Conservation (phyloP, 2,797 vertebrate genomes). For the Sciaenops ocellatus region DNA sequence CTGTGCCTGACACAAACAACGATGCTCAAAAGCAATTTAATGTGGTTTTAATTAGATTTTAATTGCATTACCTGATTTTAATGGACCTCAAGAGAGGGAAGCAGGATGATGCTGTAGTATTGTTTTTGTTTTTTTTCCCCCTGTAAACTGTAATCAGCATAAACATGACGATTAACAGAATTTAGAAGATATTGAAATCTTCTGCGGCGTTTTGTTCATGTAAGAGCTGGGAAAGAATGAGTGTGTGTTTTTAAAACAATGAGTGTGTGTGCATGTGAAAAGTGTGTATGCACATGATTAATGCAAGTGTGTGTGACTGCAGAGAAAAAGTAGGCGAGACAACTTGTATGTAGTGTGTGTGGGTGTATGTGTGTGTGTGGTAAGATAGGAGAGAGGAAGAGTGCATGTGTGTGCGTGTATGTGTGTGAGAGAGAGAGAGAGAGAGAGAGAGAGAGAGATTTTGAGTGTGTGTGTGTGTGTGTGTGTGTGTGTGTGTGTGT, state of each 20-base stretch:
- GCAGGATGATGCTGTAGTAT: constrained; percentile 21
- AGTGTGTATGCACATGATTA: constrained; percentile 3
- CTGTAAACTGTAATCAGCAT: constrained; percentile 46
- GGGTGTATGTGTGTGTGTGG: background rate
- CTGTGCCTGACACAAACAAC: constrained; percentile 49
- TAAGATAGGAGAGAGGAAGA: background rate
- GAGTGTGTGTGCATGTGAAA: background rate
- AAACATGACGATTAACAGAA: constrained; percentile 24
- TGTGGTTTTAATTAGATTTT: constrained; percentile 75
- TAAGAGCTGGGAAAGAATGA: constrained; percentile 1
- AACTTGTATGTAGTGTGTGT: background rate
- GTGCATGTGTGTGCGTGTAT: constrained; percentile 26
- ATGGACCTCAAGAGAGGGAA: constrained; percentile 58
- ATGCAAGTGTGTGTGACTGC: background rate
- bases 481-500: constrained; percentile 24
- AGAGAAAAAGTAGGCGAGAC: background rate
- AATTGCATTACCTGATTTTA: constrained; percentile 79
- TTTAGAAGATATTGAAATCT: constrained; percentile 6
- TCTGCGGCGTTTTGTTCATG: background rate
- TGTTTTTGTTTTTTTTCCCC: constrained; percentile 6
- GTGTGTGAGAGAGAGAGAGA: constrained; percentile 2
- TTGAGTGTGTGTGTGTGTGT: constrained; percentile 27
- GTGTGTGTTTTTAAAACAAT: background rate
- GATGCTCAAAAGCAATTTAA: constrained; percentile 61
- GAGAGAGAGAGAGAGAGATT: too few species aligned